Conservation (phyloP, 2,113 vertebrate species). For the Columbina picui region DNA sequence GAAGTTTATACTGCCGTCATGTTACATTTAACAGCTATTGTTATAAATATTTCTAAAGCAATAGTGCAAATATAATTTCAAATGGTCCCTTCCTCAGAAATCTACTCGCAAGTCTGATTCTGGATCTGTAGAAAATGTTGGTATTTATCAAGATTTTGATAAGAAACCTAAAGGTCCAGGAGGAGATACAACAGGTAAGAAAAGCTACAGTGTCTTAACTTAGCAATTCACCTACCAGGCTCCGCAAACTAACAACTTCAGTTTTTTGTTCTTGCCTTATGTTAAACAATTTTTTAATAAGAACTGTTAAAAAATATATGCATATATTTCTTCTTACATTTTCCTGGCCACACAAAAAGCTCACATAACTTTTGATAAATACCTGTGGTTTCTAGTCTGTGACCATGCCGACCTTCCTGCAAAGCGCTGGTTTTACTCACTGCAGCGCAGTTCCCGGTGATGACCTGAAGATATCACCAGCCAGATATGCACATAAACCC, state of each 20-base stretch:
- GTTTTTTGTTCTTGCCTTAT: not conserved
- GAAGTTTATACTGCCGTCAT: not conserved
- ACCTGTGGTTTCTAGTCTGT: too few relatives aligned
- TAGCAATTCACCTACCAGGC: not conserved
- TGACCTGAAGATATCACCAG: not conserved
- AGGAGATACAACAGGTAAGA: constrained; percentile 74
- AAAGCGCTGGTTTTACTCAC: not conserved
- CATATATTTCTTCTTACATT: not conserved
- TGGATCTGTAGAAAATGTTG: constrained; percentile 80
- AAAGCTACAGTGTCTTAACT: not conserved
- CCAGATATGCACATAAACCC: fast-evolving
- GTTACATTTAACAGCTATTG: not conserved
- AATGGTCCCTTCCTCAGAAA: constrained; percentile 75
- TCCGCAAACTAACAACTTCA: not conserved
- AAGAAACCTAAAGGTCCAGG: constrained; percentile 74
- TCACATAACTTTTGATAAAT: not conserved
- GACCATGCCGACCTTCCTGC: not conserved
- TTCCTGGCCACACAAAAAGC: not conserved
- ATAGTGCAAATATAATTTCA: not conserved
- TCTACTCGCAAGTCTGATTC: constrained; percentile 85
- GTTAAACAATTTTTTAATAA: not conserved
- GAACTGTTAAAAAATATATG: not conserved
- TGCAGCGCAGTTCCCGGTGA: fast-evolving
- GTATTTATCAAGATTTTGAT: constrained; percentile 90
- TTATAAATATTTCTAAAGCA: not conserved